Evolutionary conservation across 2,113 vertebrate species (phyloP), one percentile per base, ranked within the genome.

Genomic region (Carettochelys insculpta): DNA sequence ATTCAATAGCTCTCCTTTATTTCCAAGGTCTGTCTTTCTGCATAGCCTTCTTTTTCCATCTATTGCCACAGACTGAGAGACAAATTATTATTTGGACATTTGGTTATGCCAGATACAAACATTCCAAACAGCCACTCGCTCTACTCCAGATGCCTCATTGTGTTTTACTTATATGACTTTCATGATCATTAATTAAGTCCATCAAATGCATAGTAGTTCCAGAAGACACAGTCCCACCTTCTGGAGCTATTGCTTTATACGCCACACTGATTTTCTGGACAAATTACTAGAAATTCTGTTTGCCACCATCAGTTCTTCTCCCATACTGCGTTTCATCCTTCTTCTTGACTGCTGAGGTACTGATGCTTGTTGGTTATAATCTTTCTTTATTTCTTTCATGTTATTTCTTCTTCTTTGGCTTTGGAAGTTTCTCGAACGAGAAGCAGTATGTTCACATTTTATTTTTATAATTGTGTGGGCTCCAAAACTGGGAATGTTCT

Each of bases 31-130:
- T 38, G 61, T 2, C 13, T 51, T 34, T 3, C 17, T 29, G 3
- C 1, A 9, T 1, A 5, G 2, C 5, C 14, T 3, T 3, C 0
- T 38, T 12, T 1, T 12, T 75, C 41, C 61, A n/a, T 80, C 79
- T 51, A 41, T 41, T 47, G 16, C 38, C 10, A 1, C 8, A 45
- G 14, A 56, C 76, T 3, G 31, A 77, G 19, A 9, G 5, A 53
- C 77, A 24, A 43, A n/a, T 31, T 65, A 34, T 65, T 65, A 34
- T 38, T 82, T 77, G 53, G 80, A 84, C 47, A 9, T 8, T 84
- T 2, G 17, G 43, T 73, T 73, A 82, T 71, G 34, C n/a, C n/a
- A 68, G 6, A 34, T 48, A 86, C 71, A 71, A 11, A 2, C 6
- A 61, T 54, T 85, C 77, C 1, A 20, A 68, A 16, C 34, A 73